These are phyloP conservation scores for Propithecus deckenii DNA, from an alignment of 2,797 vertebrate genomes.

Conservation along the genomic window DNA sequence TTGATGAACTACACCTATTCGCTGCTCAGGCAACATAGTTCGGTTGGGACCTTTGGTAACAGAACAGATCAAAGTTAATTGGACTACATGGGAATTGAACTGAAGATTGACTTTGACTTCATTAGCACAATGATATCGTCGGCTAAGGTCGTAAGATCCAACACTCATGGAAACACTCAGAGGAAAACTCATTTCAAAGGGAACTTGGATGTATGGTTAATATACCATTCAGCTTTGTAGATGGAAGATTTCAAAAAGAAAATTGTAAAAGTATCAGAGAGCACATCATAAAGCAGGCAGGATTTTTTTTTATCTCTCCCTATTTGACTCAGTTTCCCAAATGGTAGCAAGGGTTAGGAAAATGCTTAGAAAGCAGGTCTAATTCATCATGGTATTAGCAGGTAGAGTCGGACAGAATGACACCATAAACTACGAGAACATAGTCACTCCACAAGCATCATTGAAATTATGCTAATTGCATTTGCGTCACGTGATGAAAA, in stretches of 20 bases:
- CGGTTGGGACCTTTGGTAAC: constrained; percentile 1
- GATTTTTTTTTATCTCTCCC: not conserved
- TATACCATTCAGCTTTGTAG: not conserved
- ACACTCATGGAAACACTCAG: constrained; percentile 1
- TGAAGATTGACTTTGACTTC: constrained; percentile 43
- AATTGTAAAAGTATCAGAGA: not conserved
- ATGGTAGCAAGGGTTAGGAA: not conserved
- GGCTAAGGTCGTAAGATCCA: not conserved
- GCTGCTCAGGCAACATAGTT: not conserved
- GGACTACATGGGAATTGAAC: constrained; percentile 26
- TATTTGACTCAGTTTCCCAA: constrained; percentile 1
- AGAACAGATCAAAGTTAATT: constrained; percentile 51
- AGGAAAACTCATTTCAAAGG: constrained; percentile 32
- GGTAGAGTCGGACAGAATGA: not conserved
- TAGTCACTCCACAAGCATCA: not conserved
- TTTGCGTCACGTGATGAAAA: not conserved
- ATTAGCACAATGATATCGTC: constrained; percentile 11
- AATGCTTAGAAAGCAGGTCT: not conserved
- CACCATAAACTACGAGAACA: not conserved
- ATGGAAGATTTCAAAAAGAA: constrained; percentile 11
- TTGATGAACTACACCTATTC: not conserved
- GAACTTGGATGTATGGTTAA: not conserved
- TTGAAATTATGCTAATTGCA: not conserved
- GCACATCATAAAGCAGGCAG: not conserved
- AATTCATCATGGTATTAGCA: not conserved